Base-by-base conservation (phyloP, 2,888 invertebrate species). In the Agrotis ipsilon region DNA sequence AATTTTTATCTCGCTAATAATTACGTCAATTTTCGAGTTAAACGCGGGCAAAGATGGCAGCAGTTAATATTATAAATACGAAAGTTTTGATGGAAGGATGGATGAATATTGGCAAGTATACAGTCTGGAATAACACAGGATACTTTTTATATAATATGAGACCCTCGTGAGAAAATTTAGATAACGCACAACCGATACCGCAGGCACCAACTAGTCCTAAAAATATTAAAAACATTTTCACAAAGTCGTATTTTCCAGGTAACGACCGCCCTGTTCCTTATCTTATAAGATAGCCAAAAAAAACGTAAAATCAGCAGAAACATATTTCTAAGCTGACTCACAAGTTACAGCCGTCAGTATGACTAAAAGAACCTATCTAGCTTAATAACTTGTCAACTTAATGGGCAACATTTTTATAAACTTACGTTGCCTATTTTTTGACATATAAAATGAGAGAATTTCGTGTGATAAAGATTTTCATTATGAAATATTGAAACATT, bases 301-400 rank as follows among this genome's bases (percentile, higher is more conserved):
- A 80, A 61, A 60, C 13, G 43, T 46, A 59, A 51, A 49, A 62
- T 63, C 58, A 18, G 55, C 78, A 45, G 18, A 63, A 60, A 68
- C 68, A 83, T 86, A 83, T 86, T 86, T 85, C 65, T 78, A 82
- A 81, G 86, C 86, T 90, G 89, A 88, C 77, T 86, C 86, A 87
- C 80, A 80, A 78, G 62, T 77, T 74, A 71, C 78, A 80, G 75
- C 65, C 21, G 45, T 69, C 71, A 73, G 52, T 76, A 58, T 67
- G 71, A 77, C 77, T 81, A 75, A 69, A 68, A 82, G 82, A 77
- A 83, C 80, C 80, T 83, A 83, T 86, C 85, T 86, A 81, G 87
- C 84, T 86, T 87, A 90, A 86, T 91, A 91, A 92, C 87, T 91
- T 88, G 78, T 78, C 68, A 60, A 60, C 67, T 75, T 76, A 72